Base-by-base conservation (phyloP, 2,797 vertebrate genomes). In the Amblyraja radiata region DNA sequence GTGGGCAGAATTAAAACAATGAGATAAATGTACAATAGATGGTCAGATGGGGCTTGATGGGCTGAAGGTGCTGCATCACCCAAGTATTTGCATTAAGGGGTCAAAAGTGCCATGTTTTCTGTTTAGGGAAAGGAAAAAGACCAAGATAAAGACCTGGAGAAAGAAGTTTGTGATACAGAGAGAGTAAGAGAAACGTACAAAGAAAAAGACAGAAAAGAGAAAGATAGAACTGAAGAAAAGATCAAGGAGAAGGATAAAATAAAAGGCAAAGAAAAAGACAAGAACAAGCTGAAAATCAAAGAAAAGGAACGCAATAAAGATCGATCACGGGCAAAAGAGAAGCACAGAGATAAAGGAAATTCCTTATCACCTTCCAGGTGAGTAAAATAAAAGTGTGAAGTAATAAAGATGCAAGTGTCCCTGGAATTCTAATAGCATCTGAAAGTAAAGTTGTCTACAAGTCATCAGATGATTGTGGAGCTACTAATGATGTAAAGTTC, bases 71-170 rank as follows among this genome's bases (percentile, higher is more conserved):
- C 46, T 54, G 5, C 46, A 54, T 54, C 46, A 54, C 46, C 46
- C 16, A 76, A 46, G 76, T 90, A 76, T 14, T 92, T 74, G 39
- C 46, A 76, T 54, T 39, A 91, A 25, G 3, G 46, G 13, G 7
- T 0, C 5, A 74, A 76, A 77, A 90, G 0, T 1, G 16, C 23
- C 32, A 46, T 93, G 46, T 88, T 92, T 93, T 92, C 13, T 61
- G 0, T 88, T 0, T 25, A 97, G 97, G 97, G 97, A 95, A 97
- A 97, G 94, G 96, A 97, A 93, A 97, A 97, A 93, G 96, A 97
- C 32, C 94, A 95, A 2, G 95, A 96, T 93, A 96, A 96, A 74
- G 97, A 96, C 95, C 1, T 95, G 96, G 93, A 95, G 96, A 81
- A 94, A 94, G 77, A 93, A 94, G 1, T 93, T 58, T 36, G 23